Percentiles rank a stretch among this genome's conserved stretches.
Conservation (phyloP, 2,888 invertebrate genomes). For the Empis livida region DNA sequence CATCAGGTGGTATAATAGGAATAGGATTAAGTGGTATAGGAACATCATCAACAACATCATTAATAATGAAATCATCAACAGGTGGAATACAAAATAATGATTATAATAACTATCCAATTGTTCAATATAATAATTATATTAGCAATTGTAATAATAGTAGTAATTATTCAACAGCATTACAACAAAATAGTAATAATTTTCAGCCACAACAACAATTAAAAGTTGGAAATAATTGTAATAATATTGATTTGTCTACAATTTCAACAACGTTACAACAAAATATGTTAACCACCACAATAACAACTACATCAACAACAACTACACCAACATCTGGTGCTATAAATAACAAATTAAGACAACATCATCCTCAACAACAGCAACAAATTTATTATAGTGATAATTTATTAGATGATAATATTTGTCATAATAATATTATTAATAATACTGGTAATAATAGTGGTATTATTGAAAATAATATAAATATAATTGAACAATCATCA, state of each 20-base stretch:
- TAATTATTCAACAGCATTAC: no score
- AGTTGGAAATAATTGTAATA: no score
- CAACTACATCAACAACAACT: background rate
- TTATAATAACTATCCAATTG: no score
- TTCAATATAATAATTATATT: no score
- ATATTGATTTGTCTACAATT: background rate
- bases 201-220: no score
- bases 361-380: background rate
- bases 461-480: background rate
- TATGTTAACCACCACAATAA: no score
- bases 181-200: no score
- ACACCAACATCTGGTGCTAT: background rate
- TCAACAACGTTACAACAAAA: no score
- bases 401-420: background rate
- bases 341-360: background rate
- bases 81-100: background rate
- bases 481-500: background rate
- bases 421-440: background rate
- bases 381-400: background rate
- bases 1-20: background rate
- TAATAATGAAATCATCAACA: background rate
- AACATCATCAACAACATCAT: background rate
- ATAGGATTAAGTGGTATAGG: background rate
- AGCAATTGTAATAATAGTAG: no score
- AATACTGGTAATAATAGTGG: background rate